These are phyloP conservation scores for Podargus strigoides DNA, from an alignment of 2,797 vertebrate genomes.

Conservation along the genomic window DNA sequence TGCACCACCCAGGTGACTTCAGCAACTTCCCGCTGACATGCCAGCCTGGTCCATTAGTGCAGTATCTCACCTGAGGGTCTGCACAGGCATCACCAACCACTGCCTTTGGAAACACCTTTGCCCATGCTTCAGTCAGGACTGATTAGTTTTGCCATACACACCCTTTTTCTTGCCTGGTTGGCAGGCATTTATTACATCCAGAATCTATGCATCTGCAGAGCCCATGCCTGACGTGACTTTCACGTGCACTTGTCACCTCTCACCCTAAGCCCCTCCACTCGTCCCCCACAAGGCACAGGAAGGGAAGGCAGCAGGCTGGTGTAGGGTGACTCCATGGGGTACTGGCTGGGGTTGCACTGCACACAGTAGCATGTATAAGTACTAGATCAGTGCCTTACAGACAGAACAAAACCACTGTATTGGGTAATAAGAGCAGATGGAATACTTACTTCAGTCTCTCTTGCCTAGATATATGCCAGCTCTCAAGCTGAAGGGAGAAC, in stretches of 20 bases:
- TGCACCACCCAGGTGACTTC: background rate
- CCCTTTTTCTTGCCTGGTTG: background rate
- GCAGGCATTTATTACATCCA: background rate
- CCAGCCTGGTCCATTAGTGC: background rate
- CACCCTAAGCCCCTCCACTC: background rate
- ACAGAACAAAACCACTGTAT: background rate
- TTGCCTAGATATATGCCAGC: background rate
- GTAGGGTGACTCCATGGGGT: no score
- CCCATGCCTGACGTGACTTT: fast-evolving
- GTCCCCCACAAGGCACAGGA: no score
- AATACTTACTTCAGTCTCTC: background rate
- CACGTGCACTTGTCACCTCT: background rate
- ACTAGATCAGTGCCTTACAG: background rate
- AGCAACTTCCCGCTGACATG: background rate
- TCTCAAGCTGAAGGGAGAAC: background rate
- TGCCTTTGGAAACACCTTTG: background rate
- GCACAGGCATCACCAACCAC: background rate
- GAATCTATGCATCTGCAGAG: background rate
- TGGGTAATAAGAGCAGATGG: background rate
- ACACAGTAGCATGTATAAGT: background rate
- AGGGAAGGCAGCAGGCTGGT: no score
- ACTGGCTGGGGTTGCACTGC: no score
- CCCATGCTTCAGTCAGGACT: background rate
- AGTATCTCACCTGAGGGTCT: background rate
- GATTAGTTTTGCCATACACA: background rate